Base-by-base conservation (phyloP, 2,113 vertebrate species). In the Tor tambroides region DNA sequence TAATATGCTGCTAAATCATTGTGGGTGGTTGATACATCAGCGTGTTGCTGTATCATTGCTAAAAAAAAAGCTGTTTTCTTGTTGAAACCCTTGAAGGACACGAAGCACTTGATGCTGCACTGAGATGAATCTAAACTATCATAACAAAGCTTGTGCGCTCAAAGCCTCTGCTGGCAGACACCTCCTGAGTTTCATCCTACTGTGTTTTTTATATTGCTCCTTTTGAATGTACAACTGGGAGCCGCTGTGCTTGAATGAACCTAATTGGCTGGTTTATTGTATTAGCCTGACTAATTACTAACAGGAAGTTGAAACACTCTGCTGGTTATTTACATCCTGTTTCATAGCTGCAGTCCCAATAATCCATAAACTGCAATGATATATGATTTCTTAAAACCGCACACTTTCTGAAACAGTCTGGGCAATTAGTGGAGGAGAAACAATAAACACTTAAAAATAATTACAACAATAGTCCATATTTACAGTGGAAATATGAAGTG, bases 1-100 rank as follows among this genome's bases (percentile, higher is more conserved):
- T 21, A 54, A 54, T 17, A 54, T 19, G 51, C 2, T 54, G 17
- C 17, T 54, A 56, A 56, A 56, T 56, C 51, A 56, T 56, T 56
- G 51, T 56, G 51, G 51, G 51, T 21, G 51, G 51, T 56, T 56
- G 17, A 19, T 56, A 21, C 2, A 21, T 56, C 19, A 56, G 2
- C 6, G 2, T 56, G 51, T 56, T 56, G 5, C 5, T 56, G 51
- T 56, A 56, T 56, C 51, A 21, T 56, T 56, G 19, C n/a, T 41
- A 80, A 17, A 80, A 80, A 17, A 80, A 63, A 28, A 19, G 35
- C 56, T 9, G 32, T 12, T 41, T 63, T 61, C 23, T 9, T 43
- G 17, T 23, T 79, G 54, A 23, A 80, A 80, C 35, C 17, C 30
- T 78, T 80, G 77, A 80, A 80, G 77, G 54, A 80, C 79, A 63